Conservation (phyloP, 1,140 invertebrate genomes). For the Drosophila micromelanica region DNA sequence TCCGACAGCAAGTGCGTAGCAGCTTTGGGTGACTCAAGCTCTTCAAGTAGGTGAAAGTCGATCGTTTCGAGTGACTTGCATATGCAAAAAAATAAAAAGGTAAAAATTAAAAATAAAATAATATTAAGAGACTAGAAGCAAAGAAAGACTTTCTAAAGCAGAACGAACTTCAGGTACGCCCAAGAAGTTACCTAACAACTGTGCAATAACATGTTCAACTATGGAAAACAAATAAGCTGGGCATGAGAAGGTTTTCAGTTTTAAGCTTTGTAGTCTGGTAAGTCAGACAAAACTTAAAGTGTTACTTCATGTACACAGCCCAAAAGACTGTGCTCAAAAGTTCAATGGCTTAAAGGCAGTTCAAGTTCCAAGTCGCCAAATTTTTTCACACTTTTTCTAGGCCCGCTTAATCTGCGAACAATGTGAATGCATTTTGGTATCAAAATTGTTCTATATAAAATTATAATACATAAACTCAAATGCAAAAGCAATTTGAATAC, state of each 20-base stretch:
- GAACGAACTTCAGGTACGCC: conserved; percentile 12
- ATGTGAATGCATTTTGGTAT: too few relatives aligned
- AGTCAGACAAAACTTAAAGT: too few relatives aligned
- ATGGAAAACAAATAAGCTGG: background rate
- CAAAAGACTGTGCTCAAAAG: too few relatives aligned
- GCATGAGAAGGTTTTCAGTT: background rate
- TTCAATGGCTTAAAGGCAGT: too few relatives aligned
- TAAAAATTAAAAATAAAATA: conserved; percentile 35
- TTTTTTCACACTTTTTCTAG: too few relatives aligned
- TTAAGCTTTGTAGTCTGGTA: background rate
- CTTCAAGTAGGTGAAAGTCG: conserved; percentile 74
- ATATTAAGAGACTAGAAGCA: conserved; percentile 10
- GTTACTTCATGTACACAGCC: too few relatives aligned
- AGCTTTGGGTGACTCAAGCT: conserved; percentile 64
- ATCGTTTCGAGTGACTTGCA: conserved; percentile 71
- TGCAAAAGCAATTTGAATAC: too few relatives aligned
- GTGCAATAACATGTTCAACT: background rate
- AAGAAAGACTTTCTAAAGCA: conserved; percentile 26
- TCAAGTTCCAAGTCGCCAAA: too few relatives aligned
- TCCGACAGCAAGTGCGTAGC: conserved; percentile 67
- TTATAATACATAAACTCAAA: too few relatives aligned
- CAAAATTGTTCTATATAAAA: too few relatives aligned
- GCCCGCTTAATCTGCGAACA: too few relatives aligned
- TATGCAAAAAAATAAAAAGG: conserved; percentile 67
- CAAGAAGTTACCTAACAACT: conserved; percentile 27